Evolutionary conservation across 2,113 vertebrate species (phyloP).

Genomic region (Aix galericulata): DNA sequence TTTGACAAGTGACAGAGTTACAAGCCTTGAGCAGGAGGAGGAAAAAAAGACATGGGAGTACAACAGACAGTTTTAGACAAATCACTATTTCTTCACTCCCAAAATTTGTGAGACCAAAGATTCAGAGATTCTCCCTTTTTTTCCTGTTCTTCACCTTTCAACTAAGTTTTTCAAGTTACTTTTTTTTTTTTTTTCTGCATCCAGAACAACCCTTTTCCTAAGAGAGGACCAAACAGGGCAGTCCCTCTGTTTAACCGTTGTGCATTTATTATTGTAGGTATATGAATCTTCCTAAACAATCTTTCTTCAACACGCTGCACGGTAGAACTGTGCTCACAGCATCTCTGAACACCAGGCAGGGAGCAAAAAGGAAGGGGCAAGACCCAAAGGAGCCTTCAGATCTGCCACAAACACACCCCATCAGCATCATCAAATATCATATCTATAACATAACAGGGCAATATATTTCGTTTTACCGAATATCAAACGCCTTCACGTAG

Average conservation of each 20-base stretch:
- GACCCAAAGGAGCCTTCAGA: not conserved
- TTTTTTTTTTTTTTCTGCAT: not conserved
- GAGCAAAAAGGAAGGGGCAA: not conserved
- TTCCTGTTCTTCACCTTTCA: not conserved
- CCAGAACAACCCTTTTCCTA: not conserved
- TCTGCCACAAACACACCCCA: not conserved
- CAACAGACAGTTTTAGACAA: not conserved
- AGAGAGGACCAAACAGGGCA: not conserved
- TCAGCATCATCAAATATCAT: not conserved
- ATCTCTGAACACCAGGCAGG: not conserved
- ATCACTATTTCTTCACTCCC: not conserved
- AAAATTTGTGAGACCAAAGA: not conserved
- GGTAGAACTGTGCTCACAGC: not conserved
- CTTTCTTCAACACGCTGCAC: not conserved
- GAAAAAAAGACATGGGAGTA: not conserved
- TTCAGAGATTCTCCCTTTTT: not conserved
- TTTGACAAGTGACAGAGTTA: not conserved
- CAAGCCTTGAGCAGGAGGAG: not conserved
- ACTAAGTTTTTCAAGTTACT: not conserved
- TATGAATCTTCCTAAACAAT: not conserved
- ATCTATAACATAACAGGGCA: not conserved
- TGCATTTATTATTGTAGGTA: not conserved
- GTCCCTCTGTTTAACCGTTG: not conserved
- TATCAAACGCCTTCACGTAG: constrained; percentile 81
- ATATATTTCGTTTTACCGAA: constrained; percentile 79